A percentile compares a stretch with the other conserved stretches of the same genome.
phyloP scores from a whole-genome alignment of 2,113 vertebrate genomes.

The Solenodon paradoxus region DNA sequence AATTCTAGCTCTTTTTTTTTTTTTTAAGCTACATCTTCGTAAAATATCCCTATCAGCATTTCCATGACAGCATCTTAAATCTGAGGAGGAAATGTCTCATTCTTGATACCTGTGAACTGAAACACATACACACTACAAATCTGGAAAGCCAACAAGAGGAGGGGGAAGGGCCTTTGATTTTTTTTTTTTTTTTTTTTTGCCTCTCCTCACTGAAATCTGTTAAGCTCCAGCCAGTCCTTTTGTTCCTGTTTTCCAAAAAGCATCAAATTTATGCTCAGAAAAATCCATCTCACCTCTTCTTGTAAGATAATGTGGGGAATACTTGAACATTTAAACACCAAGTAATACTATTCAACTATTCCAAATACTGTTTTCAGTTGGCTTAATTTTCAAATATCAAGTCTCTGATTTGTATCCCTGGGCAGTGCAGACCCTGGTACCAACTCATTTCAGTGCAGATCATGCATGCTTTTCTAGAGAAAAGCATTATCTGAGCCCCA shows the following conservation, averaged over 20 bases:
- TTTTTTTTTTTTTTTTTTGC: not conserved
- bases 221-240: conserved; percentile 2
- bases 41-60: conserved; percentile 49
- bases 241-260: conserved; percentile 28
- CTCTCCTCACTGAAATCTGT: not conserved
- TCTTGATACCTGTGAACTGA: not conserved
- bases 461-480: conserved; percentile 75
- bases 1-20: not conserved
- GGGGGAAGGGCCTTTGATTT: not conserved
- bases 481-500: conserved; percentile 74
- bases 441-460: conserved; percentile 73
- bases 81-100: not conserved
- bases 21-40: not conserved
- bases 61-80: conserved; percentile 22
- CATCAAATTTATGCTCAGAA: not conserved
- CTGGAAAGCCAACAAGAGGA: not conserved
- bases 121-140: not conserved
- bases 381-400: conserved; percentile 66
- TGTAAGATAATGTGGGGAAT: not conserved
- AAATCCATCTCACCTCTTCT: not conserved
- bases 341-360: not conserved
- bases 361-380: conserved; percentile 46
- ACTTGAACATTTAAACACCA: conserved; percentile 4
- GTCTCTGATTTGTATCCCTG: conserved; percentile 68
- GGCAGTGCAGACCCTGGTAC: conserved; percentile 66